These are phyloP conservation scores for Anthoscopus minutus DNA, from an alignment of 2,113 vertebrate genomes.

Conservation along the genomic window DNA sequence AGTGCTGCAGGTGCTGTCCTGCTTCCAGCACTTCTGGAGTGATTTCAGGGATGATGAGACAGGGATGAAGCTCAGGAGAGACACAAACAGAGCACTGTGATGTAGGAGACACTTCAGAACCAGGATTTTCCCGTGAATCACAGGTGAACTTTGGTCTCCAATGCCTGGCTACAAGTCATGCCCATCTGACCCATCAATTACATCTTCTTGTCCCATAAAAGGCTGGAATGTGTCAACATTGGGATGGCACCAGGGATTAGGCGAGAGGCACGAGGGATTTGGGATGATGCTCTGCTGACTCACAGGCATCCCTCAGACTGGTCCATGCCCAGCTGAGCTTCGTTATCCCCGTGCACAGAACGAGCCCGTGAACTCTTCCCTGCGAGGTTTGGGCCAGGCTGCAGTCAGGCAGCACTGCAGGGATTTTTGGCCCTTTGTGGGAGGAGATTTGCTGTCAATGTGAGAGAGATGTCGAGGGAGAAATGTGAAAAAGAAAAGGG, in stretches of 20 bases:
- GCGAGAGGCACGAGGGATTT: not conserved
- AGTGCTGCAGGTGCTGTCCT: fast-evolving
- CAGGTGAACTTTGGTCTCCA: not conserved
- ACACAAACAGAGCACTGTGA: fast-evolving
- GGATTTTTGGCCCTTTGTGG: not conserved
- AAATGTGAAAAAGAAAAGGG: fast-evolving
- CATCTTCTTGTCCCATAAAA: not conserved
- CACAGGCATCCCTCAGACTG: not conserved
- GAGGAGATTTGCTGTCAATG: not conserved
- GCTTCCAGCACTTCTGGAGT: not conserved
- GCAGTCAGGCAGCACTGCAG: fast-evolving
- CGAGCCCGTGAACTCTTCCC: fast-evolving
- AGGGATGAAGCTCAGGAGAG: not conserved
- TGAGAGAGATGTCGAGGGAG: not conserved
- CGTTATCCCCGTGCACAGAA: fast-evolving
- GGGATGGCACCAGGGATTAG: not conserved
- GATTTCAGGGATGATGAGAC: not conserved
- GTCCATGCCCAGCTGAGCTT: not conserved
- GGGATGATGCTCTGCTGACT: not conserved
- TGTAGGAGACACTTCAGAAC: not conserved
- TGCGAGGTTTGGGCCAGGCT: not conserved
- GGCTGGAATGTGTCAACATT: not conserved
- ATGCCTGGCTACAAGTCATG: not conserved
- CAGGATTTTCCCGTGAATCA: slow-evolving; percentile 21
- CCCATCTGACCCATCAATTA: slow-evolving; percentile 7